Evolutionary conservation across 2,113 vertebrate genomes (phyloP).

Genomic region (Dendrocopos noguchii): DNA sequence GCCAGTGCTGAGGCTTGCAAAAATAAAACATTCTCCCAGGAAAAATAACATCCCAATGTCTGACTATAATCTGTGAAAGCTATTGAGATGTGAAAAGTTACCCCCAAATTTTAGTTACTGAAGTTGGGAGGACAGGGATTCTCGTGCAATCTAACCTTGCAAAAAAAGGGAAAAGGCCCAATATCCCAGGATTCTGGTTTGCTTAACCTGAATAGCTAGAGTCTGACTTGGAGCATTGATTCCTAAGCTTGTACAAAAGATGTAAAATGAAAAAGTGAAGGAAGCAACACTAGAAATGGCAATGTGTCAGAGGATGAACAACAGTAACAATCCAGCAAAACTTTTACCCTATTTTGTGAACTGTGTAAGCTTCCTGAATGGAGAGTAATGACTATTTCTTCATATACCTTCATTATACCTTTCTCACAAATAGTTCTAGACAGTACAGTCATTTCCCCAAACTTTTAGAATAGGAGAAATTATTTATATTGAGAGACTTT

Average conservation of each 20-base stretch:
- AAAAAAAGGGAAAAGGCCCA: background rate
- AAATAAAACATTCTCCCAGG: background rate
- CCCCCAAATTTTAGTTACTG: background rate
- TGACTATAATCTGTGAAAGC: background rate
- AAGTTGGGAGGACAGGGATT: background rate
- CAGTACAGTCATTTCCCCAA: slow-evolving; percentile 12
- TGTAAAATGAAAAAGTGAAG: slow-evolving; percentile 1
- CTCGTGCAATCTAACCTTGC: background rate
- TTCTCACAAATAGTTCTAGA: slow-evolving; percentile 41
- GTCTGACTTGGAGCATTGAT: background rate
- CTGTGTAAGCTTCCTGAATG: background rate
- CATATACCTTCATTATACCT: background rate
- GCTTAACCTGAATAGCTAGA: background rate
- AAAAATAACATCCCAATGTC: background rate
- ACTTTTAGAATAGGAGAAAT: slow-evolving; percentile 33
- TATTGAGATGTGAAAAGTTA: background rate
- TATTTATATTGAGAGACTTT: background rate
- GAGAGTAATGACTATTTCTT: slow-evolving; percentile 38
- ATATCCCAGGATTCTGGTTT: background rate
- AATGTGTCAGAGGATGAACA: background rate
- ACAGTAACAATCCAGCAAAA: background rate
- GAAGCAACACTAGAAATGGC: slow-evolving; percentile 33
- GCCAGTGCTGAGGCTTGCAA: no score
- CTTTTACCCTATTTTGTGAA: background rate
- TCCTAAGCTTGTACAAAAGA: background rate